Conservation (phyloP, 2,797 vertebrate genomes). For the Danio choprae region DNA sequence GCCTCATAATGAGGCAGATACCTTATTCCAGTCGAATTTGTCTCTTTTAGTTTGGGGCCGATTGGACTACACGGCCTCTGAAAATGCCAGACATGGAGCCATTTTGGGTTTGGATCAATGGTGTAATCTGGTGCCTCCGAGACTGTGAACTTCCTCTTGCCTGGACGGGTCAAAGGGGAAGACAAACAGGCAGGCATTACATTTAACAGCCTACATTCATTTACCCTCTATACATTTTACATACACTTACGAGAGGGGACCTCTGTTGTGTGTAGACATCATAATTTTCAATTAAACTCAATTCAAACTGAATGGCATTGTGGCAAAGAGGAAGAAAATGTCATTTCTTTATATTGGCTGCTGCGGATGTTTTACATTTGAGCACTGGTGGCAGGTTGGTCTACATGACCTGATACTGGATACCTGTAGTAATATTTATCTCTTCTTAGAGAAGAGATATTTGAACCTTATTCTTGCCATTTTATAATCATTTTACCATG, state of each 20-base stretch:
- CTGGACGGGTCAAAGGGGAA: slow-evolving; percentile 30
- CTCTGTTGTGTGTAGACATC: slow-evolving; percentile 8
- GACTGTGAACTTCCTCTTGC: slow-evolving; percentile 52
- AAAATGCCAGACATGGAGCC: slow-evolving; percentile 63
- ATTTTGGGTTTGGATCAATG: slow-evolving; percentile 58
- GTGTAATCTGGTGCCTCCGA: slow-evolving; percentile 50
- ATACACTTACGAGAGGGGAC: slow-evolving; percentile 11
- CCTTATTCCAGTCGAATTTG: slow-evolving; percentile 40
- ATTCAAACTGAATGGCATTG: slow-evolving; percentile 46
- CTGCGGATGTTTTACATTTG: slow-evolving; percentile 14
- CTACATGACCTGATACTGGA: not conserved
- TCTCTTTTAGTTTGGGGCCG: slow-evolving; percentile 55
- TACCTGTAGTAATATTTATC: not conserved
- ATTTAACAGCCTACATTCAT: slow-evolving; percentile 31
- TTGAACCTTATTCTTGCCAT: too few relatives aligned
- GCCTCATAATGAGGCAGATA: slow-evolving; percentile 53
- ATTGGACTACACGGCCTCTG: slow-evolving; percentile 45
- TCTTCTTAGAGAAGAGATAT: not conserved
- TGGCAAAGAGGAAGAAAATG: slow-evolving; percentile 13
- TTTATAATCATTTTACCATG: not conserved
- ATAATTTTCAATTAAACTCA: slow-evolving; percentile 50
- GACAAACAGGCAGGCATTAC: slow-evolving; percentile 27
- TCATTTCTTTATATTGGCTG: slow-evolving; percentile 30
- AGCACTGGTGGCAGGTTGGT: not conserved
- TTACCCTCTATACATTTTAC: slow-evolving; percentile 31